Base-by-base conservation (phyloP, 2,797 vertebrate species). In the Bradypus variegatus region DNA sequence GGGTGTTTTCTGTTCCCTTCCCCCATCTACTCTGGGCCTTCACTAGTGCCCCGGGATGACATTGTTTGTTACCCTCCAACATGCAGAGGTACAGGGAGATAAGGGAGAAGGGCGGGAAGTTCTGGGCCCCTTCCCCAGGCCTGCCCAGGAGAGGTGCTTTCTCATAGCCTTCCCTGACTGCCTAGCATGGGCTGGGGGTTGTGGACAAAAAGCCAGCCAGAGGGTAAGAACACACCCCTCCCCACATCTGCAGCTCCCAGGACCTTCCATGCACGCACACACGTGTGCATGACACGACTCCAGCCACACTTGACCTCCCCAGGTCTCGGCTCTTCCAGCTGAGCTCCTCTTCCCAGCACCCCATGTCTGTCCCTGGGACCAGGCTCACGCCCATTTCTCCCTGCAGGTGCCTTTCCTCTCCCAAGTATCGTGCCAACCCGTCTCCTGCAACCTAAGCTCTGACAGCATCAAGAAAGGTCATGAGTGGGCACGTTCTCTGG, bases 341-440 rank as follows among this genome's bases (percentile, higher is more conserved):
- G 3, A 38, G 6, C 21, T 6, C 33, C 36, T 58, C 48, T 75
- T 16, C 8, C 70, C 29, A 0, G 16, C 19, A 29, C 3, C 18
- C 14, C 0, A 3, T 0, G 1, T 16, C 88, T 50, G 36, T 9
- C 65, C n/a, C 77, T 8, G 27, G 45, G 21, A 19, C n/a, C 48
- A 6, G 0, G 8, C 75, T 41, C 76, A 19, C 1, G 1, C 29
- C 76, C 33, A 0, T 21, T 36, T 72, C 6, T 19, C 25, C 25
- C 48, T 50, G 4, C 29, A 1, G 25, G 25, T 62, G 53, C 53
- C 53, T 55, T 45, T 45, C 8, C 41, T 45, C 53, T 55, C 53
- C 14, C 38, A 38, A 36, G 23, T 48, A n/a, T 45, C 36, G 8
- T 8, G 6, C 31, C 29, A 3, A 69, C 38, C 50, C 48, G 8